Conservation (phyloP, 2,797 vertebrate genomes). For the Chaenodraco wilsoni region DNA sequence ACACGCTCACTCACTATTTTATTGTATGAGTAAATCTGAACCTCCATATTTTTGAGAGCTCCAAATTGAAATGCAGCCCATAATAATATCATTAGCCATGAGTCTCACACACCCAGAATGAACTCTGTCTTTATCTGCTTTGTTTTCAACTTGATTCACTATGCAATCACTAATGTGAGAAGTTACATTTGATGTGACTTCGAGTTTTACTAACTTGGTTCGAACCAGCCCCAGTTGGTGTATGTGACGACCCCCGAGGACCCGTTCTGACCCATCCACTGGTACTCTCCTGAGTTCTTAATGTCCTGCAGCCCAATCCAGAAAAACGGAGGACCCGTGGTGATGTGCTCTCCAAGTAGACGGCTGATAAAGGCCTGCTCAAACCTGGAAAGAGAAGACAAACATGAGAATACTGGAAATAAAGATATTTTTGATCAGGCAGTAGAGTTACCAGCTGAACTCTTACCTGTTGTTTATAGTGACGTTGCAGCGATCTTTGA, state of each 20-base stretch:
- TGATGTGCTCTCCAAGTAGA: conserved; percentile 85
- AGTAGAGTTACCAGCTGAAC: neutral
- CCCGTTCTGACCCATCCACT: conserved; percentile 83
- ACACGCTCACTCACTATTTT: neutral
- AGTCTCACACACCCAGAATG: no score
- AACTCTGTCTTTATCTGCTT: no score
- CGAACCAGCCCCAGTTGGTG: conserved; percentile 89
- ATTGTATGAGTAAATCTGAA: neutral
- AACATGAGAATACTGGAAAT: conserved; percentile 4
- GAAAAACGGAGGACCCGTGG: conserved; percentile 83
- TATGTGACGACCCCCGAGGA: conserved; percentile 76
- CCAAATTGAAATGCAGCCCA: neutral
- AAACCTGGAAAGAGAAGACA: conserved; percentile 83
- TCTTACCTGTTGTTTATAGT: conserved; percentile 90
- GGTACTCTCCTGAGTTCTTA: conserved; percentile 87
- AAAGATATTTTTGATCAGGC: neutral
- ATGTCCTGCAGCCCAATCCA: conserved; percentile 92
- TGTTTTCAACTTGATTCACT: no score
- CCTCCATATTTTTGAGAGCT: neutral
- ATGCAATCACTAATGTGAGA: no score
- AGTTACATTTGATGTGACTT: no score
- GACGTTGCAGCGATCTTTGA: conserved; percentile 89
- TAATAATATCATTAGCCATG: neutral
- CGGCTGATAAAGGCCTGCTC: conserved; percentile 94
- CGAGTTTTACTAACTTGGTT: conserved; percentile 79